Base-by-base conservation (phyloP, 35 echinoderm and acorn worm species). In the Lytechinus pictus region DNA sequence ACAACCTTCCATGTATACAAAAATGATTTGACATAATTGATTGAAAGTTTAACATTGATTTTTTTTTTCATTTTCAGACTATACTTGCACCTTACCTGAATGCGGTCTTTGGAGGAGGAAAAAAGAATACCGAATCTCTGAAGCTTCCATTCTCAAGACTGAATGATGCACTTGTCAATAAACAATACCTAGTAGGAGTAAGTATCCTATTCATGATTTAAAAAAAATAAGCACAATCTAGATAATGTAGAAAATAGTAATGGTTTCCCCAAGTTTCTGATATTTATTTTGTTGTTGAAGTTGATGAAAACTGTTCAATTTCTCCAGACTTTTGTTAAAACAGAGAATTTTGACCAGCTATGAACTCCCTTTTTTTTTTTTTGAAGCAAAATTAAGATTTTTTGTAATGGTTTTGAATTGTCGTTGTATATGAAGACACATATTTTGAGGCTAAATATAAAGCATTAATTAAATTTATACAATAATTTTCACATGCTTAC, bases 91-190 rank as follows among this genome's bases (percentile, higher is more conserved):
- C 94, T 0, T 97, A 96, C 52, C 53, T 97, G 55, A 60, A 96
- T 27, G 90, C 86, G 9, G 28, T 97, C 61, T 97, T 95, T 94
- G 94, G 96, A 52, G 91, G 97, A 9, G 94, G 97, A 52, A 97
- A 97, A 54, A 94, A 86, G 8, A 94, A 97, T 52, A 53, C 27
- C 19, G 94, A 95, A 27, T 3, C 24, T 27, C 27, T 97, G 58
- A 91, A 96, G 87, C 52, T 57, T 88, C 33, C 53, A 55, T 86
- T 97, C 24, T 94, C 28, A 9, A 94, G 95, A 88, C 55, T 97
- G 27, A 94, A 97, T 52, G 91, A 54, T 54, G 57, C 57, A 54
- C 95, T 97, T 29, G 29, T 54, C 29, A 96, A 94, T 87, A 96
- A 87, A 6, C 53, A 95, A 71, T 97, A 58, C 56, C 27, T 97